These are phyloP conservation scores for Carlito syrichta DNA, from an alignment of 2,113 vertebrate genomes.

Conservation along the genomic window DNA sequence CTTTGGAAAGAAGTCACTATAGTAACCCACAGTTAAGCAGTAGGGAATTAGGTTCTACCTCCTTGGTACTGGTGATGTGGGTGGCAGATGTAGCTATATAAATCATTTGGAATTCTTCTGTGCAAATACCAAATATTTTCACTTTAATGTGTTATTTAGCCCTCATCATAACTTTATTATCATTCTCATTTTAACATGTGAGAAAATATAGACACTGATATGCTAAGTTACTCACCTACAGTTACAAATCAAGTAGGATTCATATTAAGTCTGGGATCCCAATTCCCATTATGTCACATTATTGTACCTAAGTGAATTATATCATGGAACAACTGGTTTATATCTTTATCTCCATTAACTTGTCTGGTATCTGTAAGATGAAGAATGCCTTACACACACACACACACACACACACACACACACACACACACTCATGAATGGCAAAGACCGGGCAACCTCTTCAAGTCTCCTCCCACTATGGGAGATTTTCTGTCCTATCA, in stretches of 20 bases:
- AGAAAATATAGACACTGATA: background rate
- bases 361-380: background rate
- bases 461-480: too few relatives aligned
- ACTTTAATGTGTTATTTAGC: background rate
- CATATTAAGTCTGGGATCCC: background rate
- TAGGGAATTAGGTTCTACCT: background rate
- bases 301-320: background rate
- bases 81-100: background rate
- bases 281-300: too few relatives aligned
- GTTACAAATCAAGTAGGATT: background rate
- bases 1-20: background rate
- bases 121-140: background rate
- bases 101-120: background rate
- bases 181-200: background rate
- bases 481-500: too few relatives aligned
- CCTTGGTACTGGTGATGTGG: background rate
- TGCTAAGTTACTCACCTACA: background rate
- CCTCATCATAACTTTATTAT: background rate
- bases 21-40: fast-evolving
- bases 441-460: too few relatives aligned
- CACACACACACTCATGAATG: background rate
- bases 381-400: background rate
- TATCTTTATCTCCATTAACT: background rate
- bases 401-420: background rate
- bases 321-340: background rate